Evolutionary conservation across 2,888 invertebrate species (phyloP), one percentile per base, ranked within the genome.

Genomic region (Perizoma affinitatum): DNA sequence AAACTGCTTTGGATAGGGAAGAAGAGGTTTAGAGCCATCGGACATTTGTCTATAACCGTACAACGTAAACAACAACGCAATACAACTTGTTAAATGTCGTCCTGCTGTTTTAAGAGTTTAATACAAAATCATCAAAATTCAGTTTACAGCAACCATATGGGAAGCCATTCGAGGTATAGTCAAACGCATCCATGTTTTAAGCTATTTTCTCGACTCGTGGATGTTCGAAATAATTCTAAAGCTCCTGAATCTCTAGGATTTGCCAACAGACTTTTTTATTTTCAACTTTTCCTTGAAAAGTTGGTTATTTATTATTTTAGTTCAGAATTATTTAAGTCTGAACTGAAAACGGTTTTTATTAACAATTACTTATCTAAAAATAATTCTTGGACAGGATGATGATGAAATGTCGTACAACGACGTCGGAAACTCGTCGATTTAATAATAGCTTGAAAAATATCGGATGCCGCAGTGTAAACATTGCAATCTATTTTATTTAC

Each of bases 171-270:
- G 45, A 34, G 38, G n/a, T 6, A 36, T 22, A n/a, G 22, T 5
- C 43, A 47, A 8, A 11, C 33, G 34, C 43, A 55, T 49, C 55
- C 36, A 49, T 22, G 22, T 22, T 55, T 22, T 55, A 49, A 55
- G 55, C 55, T 55, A 55, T 55, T 55, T 55, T 53, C 11, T 56
- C 48, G 10, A 40, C 35, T 41, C 61, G 49, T 56, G 52, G 61
- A 48, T 34, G 45, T 35, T 35, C 44, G 41, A 48, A 61, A 55
- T 61, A 50, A 52, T 51, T 45, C 45, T 45, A 45, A 50, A 50
- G 50, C 33, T 34, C 34, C 40, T 9, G 44, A 44, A 43, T 40
- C 6, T 33, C 22, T 22, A 50, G 5, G 45, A 50, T 8, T 40
- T 22, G 33, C 7, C 41, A 41, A 41, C 2, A 41, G 41, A 40